Evolutionary conservation across 2,797 vertebrate genomes (phyloP).

Genomic region (Heliangelus exortis): DNA sequence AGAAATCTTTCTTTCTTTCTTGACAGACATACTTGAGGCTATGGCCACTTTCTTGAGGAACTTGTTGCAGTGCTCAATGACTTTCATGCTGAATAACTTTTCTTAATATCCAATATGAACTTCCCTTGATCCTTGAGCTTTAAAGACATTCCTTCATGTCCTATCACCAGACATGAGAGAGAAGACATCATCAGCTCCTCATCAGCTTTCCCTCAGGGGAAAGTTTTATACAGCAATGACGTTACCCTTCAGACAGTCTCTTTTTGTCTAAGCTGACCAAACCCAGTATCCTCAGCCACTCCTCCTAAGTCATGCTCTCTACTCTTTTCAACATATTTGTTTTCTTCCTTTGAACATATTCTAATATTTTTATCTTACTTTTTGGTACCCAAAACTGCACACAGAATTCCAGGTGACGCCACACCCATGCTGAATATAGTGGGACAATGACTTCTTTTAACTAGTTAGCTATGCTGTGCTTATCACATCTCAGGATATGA

Average conservation of each 20-base stretch:
- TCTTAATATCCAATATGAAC: not conserved
- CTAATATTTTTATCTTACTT: not conserved
- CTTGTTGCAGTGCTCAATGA: not conserved
- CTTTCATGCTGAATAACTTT: not conserved
- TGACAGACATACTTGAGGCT: not conserved
- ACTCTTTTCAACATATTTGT: not conserved
- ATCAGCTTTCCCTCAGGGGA: too few relatives aligned
- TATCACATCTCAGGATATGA: not conserved
- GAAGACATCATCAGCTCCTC: not conserved
- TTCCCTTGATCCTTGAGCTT: not conserved
- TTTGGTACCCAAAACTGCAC: not conserved
- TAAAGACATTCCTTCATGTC: not conserved
- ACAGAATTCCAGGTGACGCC: not conserved
- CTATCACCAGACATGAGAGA: not conserved
- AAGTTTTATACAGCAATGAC: not conserved
- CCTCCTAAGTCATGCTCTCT: not conserved
- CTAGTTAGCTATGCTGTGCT: not conserved
- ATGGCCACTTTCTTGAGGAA: not conserved
- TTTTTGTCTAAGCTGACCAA: not conserved
- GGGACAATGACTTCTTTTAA: not conserved
- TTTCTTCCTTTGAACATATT: not conserved
- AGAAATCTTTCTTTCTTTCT: too few relatives aligned
- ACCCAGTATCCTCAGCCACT: not conserved
- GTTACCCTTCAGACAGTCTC: not conserved
- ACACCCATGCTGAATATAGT: not conserved